Base-by-base conservation (phyloP, 92 coral and sea anemone species). In the Parazoanthus swiftii region DNA sequence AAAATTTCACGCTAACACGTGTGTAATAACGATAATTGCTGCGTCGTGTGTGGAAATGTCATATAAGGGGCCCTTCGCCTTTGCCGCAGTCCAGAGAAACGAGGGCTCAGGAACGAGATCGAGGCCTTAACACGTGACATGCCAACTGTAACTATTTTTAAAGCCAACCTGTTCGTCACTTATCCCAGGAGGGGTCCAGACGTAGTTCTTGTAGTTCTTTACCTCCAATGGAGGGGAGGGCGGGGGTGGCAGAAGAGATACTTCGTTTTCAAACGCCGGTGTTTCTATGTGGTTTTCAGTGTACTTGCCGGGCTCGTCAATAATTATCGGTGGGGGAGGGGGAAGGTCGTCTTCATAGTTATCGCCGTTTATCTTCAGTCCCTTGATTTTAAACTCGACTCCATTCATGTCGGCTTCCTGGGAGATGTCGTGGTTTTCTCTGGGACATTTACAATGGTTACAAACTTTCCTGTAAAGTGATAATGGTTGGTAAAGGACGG, bases 111-210 rank as follows among this genome's bases (percentile, higher is more conserved):
- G 8, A 0, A 5, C 70, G 8, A 18, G 70, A 18, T 63, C 26
- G 26, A 18, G 26, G 7, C 26, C 70, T 3, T 39, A 76, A 39
- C 14, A 36, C 15, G 33, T 54, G 8, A 63, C 36, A 44, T 42
- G 51, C 20, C 26, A 56, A 20, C 48, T 3, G 68, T 21, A 65
- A 76, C 33, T 29, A 29, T 29, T 29, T 29, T 29, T 29, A 29
- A 29, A 29, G 33, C 68, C n/a, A 81, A 96, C 99, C 99, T 95
- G 98, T 85, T 95, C 98, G 42, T 93, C 89, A 8, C 92, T 92
- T 35, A 97, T 85, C 37, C 97, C 98, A n/a, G 93, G 92, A 0
- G 99, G 99, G 8, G 94, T 89, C 98, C 99, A 97, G 75, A 93
- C 79, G 65, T 95, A 97, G 68, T 91, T 93, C 72, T 93, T 90